Percentiles rank a stretch among this genome's conserved stretches.
These are phyloP conservation scores for Platichthys stellatus DNA, from an alignment of 2,113 vertebrate species.

Conservation along the genomic window DNA sequence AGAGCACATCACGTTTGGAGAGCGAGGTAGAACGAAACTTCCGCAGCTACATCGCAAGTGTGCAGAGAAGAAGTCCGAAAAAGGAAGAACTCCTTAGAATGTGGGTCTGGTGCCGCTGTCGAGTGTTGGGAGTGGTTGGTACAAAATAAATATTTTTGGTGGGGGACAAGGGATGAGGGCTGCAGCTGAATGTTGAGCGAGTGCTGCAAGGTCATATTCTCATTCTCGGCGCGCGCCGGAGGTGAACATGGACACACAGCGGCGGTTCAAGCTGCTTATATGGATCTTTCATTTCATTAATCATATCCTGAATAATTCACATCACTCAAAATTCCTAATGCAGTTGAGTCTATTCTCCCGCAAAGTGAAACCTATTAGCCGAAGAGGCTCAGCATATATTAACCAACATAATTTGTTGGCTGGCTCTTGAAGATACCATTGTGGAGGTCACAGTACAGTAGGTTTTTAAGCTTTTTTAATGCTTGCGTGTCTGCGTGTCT, in stretches of 20 bases:
- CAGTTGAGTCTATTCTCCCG: constrained; percentile 63
- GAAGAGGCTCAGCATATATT: constrained; percentile 77
- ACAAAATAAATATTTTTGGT: constrained; percentile 61
- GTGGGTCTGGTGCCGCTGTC: constrained; percentile 12
- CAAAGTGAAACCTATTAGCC: constrained; percentile 72
- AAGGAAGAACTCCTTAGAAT: constrained; percentile 34
- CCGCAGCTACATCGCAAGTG: constrained; percentile 10
- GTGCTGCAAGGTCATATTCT: constrained; percentile 66
- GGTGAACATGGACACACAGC: constrained; percentile 58
- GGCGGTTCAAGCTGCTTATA: constrained; percentile 69
- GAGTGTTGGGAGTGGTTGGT: constrained; percentile 16
- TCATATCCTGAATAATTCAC: constrained; percentile 80
- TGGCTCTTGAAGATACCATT: constrained; percentile 57
- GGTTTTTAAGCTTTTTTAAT: constrained; percentile 39
- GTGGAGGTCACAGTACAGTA: constrained; percentile 53
- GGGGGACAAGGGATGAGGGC: constrained; percentile 25
- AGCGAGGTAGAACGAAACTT: constrained; percentile 1
- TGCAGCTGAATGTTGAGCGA: constrained; percentile 56
- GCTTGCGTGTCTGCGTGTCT: neutral
- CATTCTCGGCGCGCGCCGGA: constrained; percentile 42
- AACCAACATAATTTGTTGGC: constrained; percentile 69
- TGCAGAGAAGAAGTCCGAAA: constrained; percentile 7
- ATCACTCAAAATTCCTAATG: constrained; percentile 74
- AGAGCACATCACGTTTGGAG: neutral
- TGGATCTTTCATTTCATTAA: constrained; percentile 76